Base-by-base conservation (phyloP, 2,113 vertebrate species). In the Toxotes jaculatrix region DNA sequence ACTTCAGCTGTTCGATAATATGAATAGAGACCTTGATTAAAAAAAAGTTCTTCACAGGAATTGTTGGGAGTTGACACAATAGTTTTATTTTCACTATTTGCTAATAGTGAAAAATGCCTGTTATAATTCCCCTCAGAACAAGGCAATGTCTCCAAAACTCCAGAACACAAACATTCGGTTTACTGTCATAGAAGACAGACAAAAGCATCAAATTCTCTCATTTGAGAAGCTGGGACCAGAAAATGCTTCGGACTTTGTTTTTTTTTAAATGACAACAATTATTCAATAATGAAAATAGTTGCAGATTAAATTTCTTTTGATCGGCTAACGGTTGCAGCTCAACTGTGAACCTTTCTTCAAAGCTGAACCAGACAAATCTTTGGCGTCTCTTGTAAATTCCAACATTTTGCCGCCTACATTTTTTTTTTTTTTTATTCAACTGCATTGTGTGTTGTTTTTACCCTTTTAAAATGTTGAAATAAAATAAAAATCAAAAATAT, bases 401-500 rank as follows among this genome's bases (percentile, higher is more conserved):
- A 51, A 7, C 49, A 51, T 21, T n/a, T 49, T 49, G 4, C 14
- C 1, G 5, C 19, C 47, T 2, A 19, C 16, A 49, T 42, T 42
- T 12, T 42, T 12, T 9, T 42, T 3, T 12, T 10, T 27, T 56
- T 14, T 27, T 27, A 31, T 56, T 11, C 21, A 55, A n/a, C n/a
- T n/a, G 4, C 9, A 23, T 11, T 55, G 9, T 4, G 51, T 11
- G 21, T 4, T 23, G 3, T 64, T 49, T 69, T 65, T 63, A 45
- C 47, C 7, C 14, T 47, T 59, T 63, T 31, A 5, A 51, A 67
- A n/a, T 31, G 12, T 53, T 43, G 6, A 49, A 59, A 43, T 31
- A 43, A 77, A 14, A 59, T 42, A 23, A 16, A 66, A 61, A 53
- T 40, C 6, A 63, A 40, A 69, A 51, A 69, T 17, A 55, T 17